A percentile compares a stretch with the other conserved stretches of the same genome.
These are phyloP conservation scores for Chaetophractus vellerosus DNA, from an alignment of 2,797 vertebrate genomes.

Conservation along the genomic window DNA sequence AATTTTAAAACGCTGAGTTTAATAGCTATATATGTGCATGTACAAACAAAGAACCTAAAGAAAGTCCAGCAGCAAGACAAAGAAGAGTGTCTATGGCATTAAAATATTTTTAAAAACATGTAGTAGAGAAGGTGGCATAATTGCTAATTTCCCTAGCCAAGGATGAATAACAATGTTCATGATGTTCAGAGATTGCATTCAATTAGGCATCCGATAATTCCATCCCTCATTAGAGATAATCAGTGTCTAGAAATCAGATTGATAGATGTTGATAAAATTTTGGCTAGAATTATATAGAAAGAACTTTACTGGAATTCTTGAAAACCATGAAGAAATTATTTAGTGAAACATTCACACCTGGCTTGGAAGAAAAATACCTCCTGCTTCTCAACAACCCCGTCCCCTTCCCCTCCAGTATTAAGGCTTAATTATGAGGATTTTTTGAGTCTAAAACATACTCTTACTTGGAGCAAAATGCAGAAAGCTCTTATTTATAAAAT, in stretches of 20 bases:
- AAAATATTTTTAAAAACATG: not conserved
- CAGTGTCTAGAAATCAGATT: constrained; percentile 67
- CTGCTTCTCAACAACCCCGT: not conserved
- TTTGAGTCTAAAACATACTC: not conserved
- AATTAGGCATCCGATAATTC: constrained; percentile 80
- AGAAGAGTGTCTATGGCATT: not conserved
- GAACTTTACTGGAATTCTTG: constrained; percentile 55
- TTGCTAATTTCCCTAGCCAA: constrained; percentile 62
- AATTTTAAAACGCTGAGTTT: constrained; percentile 11
- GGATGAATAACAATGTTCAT: constrained; percentile 65
- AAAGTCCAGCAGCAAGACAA: not conserved
- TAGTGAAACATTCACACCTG: constrained; percentile 3
- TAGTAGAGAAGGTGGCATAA: constrained; percentile 15
- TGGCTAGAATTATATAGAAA: constrained; percentile 64
- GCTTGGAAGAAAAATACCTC: not conserved
- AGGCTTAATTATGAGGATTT: constrained; percentile 11
- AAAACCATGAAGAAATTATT: constrained; percentile 68
- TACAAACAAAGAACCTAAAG: not conserved
- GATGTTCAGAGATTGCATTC: constrained; percentile 65
- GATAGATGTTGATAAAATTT: constrained; percentile 70
- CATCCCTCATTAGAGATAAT: constrained; percentile 81
- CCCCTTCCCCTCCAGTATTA: not conserved
- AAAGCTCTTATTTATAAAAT: constrained; percentile 50
- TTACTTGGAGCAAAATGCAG: not conserved
- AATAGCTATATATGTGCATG: not conserved